phyloP scores from a whole-genome alignment of 2,113 vertebrate genomes.

The Urocitellus parryii region DNA sequence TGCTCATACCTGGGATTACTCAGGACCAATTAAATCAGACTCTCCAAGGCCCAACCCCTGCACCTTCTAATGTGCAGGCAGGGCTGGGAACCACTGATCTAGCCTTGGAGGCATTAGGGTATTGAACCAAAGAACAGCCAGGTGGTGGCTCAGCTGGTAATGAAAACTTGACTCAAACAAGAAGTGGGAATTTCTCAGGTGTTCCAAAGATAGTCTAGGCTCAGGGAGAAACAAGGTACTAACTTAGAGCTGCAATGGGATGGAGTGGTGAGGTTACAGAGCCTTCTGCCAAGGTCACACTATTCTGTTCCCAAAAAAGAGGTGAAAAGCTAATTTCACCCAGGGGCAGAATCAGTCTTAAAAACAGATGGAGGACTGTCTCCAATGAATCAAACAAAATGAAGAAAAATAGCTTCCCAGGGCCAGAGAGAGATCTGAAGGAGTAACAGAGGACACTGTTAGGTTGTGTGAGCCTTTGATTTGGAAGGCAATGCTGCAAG shows the following conservation, averaged over 20 bases:
- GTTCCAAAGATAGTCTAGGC: not conserved
- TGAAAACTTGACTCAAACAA: not conserved
- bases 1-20: not conserved
- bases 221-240: not conserved
- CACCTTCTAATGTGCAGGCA: not conserved
- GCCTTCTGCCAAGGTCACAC: not conserved
- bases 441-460: not conserved
- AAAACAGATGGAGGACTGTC: not conserved
- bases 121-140: slow-evolving; percentile 43
- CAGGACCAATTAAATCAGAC: not conserved
- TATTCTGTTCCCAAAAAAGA: not conserved
- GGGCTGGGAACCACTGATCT: not conserved
- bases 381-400: not conserved
- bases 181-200: not conserved
- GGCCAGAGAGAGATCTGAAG: not conserved
- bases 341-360: not conserved
- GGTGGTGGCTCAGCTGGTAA: slow-evolving; percentile 18
- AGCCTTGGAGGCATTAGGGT: not conserved
- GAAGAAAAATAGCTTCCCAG: not conserved
- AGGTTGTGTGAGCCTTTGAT: not conserved
- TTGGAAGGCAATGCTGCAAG: not conserved
- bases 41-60: not conserved
- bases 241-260: not conserved
- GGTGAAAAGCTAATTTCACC: slow-evolving; percentile 1
- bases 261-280: not conserved